Evolutionary conservation across 2,888 invertebrate genomes (phyloP).

Genomic region (Microctonus brassicae): DNA sequence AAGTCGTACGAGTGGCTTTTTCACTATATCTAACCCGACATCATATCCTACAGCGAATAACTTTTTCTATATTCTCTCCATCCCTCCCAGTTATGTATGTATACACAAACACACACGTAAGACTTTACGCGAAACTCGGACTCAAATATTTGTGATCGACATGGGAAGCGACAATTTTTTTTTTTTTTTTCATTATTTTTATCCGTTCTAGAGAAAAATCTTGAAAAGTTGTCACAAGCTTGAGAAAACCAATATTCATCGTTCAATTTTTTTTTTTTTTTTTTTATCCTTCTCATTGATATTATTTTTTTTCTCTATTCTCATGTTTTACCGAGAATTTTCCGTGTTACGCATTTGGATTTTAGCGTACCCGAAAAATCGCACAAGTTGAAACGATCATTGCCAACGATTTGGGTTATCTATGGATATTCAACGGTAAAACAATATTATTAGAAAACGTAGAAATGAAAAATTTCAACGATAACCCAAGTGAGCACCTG

Average conservation of each 20-base stretch:
- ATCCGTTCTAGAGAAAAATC: slow-evolving; percentile 11
- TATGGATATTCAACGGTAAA: neutral
- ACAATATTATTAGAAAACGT: neutral
- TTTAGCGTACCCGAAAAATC: slow-evolving; percentile 5
- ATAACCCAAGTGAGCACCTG: neutral
- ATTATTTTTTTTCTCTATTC: neutral
- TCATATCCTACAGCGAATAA: too few species aligned
- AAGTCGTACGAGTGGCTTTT: slow-evolving; percentile 21
- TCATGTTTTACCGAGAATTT: neutral
- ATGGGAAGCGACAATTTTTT: slow-evolving; percentile 3
- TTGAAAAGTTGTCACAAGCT: slow-evolving; percentile 22
- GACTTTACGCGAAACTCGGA: slow-evolving; percentile 23
- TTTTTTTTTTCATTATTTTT: slow-evolving; percentile 3
- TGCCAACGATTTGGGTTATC: slow-evolving; percentile 11
- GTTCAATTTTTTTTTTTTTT: neutral
- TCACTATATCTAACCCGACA: neutral
- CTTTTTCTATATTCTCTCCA: too few species aligned
- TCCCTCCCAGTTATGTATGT: neutral
- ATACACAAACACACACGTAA: neutral
- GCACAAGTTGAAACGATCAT: neutral
- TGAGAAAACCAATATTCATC: neutral
- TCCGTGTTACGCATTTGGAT: neutral
- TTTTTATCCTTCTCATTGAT: too few species aligned
- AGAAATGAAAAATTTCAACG: neutral
- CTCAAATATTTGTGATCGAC: slow-evolving; percentile 35